Percentiles rank a stretch among this genome's conserved stretches.
Conservation (phyloP, 2,888 invertebrate genomes). For the Byasa hedistus region DNA sequence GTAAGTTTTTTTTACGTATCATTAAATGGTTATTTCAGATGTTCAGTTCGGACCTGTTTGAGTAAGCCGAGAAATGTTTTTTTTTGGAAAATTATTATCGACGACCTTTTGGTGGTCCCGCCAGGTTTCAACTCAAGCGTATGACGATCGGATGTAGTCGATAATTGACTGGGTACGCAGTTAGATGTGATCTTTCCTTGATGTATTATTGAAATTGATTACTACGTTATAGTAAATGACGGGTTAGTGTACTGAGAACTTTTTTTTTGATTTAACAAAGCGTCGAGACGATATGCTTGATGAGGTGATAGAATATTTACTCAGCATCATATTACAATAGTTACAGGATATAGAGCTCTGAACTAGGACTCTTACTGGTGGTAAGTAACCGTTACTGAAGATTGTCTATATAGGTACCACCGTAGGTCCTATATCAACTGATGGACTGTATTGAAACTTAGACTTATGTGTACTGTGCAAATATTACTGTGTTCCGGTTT, state of each 20-base stretch:
- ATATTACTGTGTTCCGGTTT: too few species aligned
- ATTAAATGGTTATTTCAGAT: neutral
- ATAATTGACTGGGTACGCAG: conserved; percentile 10
- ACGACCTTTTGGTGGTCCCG: conserved; percentile 4
- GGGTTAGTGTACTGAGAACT: neutral
- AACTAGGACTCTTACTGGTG: too few species aligned
- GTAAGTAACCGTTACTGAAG: too few species aligned
- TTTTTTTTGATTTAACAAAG: neutral
- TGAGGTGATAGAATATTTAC: too few species aligned
- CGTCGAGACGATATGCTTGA: neutral
- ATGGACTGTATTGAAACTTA: too few species aligned
- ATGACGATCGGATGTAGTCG: neutral
- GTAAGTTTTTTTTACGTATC: neutral
- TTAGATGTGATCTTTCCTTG: neutral
- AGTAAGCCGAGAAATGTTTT: neutral
- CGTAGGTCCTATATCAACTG: too few species aligned
- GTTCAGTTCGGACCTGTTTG: neutral
- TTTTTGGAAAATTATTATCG: conserved; percentile 7
- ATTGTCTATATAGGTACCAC: too few species aligned
- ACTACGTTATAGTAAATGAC: neutral
- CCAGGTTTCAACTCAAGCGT: conserved; percentile 6
- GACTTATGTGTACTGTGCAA: too few species aligned
- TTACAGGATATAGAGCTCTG: too few species aligned
- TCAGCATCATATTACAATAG: too few species aligned
- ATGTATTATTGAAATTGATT: neutral